Evolutionary conservation across 2,797 vertebrate genomes (phyloP).

Genomic region (Centroberyx gerrardi): DNA sequence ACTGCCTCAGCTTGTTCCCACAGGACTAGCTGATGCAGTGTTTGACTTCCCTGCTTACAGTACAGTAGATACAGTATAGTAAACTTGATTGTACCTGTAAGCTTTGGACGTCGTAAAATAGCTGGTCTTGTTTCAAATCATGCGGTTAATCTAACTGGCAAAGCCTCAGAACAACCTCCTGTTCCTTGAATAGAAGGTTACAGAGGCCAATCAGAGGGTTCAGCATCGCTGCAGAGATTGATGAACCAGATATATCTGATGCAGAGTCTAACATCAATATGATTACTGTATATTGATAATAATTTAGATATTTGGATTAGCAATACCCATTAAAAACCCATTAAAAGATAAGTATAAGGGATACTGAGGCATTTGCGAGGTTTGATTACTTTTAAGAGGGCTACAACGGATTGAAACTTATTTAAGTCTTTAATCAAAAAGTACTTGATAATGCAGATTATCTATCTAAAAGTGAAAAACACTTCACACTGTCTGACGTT

Average conservation of each 20-base stretch:
- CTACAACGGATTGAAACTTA: constrained; percentile 71
- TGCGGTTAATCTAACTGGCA: constrained; percentile 19
- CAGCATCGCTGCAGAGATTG: constrained; percentile 56
- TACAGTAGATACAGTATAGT: background rate
- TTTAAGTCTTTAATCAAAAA: constrained; percentile 74
- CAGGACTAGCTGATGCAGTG: no score
- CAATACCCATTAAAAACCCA: constrained; percentile 73
- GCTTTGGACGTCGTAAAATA: constrained; percentile 14
- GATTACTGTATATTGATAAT: constrained; percentile 75
- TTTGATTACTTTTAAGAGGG: constrained; percentile 73
- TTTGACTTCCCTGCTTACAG: background rate
- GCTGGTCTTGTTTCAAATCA: constrained; percentile 22
- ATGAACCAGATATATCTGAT: constrained; percentile 62
- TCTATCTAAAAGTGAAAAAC: constrained; percentile 61
- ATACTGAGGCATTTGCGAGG: constrained; percentile 57
- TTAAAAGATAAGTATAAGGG: constrained; percentile 79
- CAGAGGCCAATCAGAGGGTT: constrained; percentile 57
- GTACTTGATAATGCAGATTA: constrained; percentile 65
- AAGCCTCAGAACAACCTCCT: constrained; percentile 15
- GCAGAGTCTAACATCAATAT: constrained; percentile 63
- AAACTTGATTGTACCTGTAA: background rate
- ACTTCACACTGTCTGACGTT: constrained; percentile 51
- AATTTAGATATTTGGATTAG: constrained; percentile 84
- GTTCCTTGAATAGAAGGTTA: constrained; percentile 47
- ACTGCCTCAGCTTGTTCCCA: background rate